Base-by-base conservation (phyloP, 2,797 vertebrate species). In the Loriculus beryllinus region DNA sequence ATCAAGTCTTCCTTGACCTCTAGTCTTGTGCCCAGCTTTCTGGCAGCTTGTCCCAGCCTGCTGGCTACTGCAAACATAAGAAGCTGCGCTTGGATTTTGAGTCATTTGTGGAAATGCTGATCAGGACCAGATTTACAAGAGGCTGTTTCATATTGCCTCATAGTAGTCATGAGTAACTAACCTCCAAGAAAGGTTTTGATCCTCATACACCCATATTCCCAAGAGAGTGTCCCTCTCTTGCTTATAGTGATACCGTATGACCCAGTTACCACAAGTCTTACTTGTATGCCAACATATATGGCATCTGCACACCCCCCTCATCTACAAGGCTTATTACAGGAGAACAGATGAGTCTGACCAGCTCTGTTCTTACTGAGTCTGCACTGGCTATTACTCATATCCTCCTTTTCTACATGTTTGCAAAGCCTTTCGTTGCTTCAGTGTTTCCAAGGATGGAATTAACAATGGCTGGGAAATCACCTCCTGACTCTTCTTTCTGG, bases 281-380 rank as follows among this genome's bases (percentile, higher is more conserved):
- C 33, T 67, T 51, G 9, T 2, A 40, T 1, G 1, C 8, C 45
- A 77, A 17, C 22, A 23, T 52, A 62, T 13, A 31, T 0, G 3
- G 23, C 29, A 68, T 25, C 82, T 90, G 57, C 69, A 80, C 18
- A 35, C 71, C 49, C 39, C 6, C 1, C 29, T 52, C 48, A 29
- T n/a, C 60, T 51, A 2, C 37, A 72, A 45, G 18, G 23, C 81
- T 78, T 71, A 37, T 59, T 8, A 4, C 60, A 75, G 62, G 47
- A 63, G 51, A 52, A 48, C 31, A 87, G 33, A 48, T 90, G 57
- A 83, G 35, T 33, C 80, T 91, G 65, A 45, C 26, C 14, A 62
- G 52, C 49, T 62, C 69, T 65, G 37, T 37, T 84, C 80, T 65
- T 90, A 70, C 49, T 83, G 86, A 78, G 52, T 81, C 45, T 81